phyloP scores from a whole-genome alignment of 2,888 invertebrate species.

The Lumbricus terrestris region DNA sequence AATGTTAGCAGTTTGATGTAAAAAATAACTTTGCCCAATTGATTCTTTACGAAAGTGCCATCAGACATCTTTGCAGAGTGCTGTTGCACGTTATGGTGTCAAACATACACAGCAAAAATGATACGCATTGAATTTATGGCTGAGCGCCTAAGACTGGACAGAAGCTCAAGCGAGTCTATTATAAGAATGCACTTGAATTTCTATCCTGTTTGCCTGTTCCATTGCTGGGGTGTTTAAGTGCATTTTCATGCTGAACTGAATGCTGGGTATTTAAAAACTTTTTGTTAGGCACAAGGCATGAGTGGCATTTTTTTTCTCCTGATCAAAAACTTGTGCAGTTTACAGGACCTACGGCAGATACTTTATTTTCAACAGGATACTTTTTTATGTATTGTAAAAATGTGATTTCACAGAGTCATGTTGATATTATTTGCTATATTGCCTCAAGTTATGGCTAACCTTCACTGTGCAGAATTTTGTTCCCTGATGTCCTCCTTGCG shows the following conservation, averaged over 20 bases:
- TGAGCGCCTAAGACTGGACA: not conserved
- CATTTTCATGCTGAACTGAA: not conserved
- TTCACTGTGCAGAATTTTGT: not conserved
- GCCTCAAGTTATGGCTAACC: not conserved
- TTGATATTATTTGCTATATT: not conserved
- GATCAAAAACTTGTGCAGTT: not conserved
- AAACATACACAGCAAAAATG: not conserved
- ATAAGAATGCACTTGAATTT: not conserved
- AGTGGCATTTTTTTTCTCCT: not conserved
- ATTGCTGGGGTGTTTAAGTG: not conserved
- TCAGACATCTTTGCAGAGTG: not conserved
- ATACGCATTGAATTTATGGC: not conserved
- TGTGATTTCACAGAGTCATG: too few species aligned
- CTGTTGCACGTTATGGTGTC: not conserved
- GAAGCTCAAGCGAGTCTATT: not conserved
- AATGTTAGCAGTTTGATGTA: not conserved
- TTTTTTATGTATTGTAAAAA: not conserved
- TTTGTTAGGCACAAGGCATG: not conserved
- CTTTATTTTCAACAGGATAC: not conserved
- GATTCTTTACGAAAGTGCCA: not conserved
- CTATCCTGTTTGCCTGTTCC: not conserved
- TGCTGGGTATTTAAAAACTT: not conserved
- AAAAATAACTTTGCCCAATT: not conserved
- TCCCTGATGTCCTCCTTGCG: not conserved
- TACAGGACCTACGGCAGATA: not conserved